Conservation (phyloP, 2,888 invertebrate species). For the Stenotaenia linearis region DNA sequence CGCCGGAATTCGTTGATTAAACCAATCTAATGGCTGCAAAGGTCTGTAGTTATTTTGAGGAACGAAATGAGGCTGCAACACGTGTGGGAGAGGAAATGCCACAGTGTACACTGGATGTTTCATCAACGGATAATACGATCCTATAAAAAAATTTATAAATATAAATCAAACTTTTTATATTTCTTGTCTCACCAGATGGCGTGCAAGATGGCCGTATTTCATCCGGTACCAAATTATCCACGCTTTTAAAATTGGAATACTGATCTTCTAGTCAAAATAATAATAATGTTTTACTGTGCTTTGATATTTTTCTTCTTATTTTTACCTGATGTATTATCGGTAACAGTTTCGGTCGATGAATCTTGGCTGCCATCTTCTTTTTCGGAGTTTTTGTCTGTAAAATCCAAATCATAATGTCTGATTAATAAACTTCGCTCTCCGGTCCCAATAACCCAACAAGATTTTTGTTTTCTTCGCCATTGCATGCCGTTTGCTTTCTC, state of each 20-base stretch:
- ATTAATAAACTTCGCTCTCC: neutral
- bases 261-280: neutral
- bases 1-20: slow-evolving; percentile 2
- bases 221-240: neutral
- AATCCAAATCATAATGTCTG: neutral
- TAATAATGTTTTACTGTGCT: neutral
- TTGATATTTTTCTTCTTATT: neutral
- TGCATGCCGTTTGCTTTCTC: neutral
- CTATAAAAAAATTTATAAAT: neutral
- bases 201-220: neutral
- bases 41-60: slow-evolving; percentile 11
- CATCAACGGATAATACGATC: neutral
- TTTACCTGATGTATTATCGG: neutral
- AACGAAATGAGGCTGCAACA: neutral
- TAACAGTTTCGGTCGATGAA: neutral
- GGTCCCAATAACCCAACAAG: neutral
- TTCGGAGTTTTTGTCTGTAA: neutral
- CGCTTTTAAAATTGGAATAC: too few species aligned
- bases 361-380: neutral
- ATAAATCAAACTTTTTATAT: neutral
- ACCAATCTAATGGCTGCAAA: neutral
- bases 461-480: slow-evolving; percentile 5
- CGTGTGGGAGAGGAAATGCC: neutral
- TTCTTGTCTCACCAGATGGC: neutral
- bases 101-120: neutral